A percentile compares a stretch with the other conserved stretches of the same genome.
phyloP scores from a whole-genome alignment of 2,797 vertebrate genomes.

The Poecile montanus region DNA sequence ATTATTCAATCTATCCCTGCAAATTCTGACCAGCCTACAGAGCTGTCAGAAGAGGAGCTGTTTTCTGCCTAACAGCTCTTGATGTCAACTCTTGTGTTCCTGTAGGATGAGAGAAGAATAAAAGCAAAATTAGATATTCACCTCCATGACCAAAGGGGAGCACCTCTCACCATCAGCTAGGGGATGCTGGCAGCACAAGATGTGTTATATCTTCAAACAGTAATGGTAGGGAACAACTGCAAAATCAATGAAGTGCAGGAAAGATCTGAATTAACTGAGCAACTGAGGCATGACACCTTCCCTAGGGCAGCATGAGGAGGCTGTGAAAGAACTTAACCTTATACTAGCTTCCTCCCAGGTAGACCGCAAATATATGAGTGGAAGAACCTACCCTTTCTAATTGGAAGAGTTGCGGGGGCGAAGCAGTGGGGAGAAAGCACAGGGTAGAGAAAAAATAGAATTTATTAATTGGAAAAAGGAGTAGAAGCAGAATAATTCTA shows the following conservation, averaged over 20 bases:
- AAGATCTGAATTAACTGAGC: background rate
- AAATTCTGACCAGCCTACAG: background rate
- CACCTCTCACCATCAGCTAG: background rate
- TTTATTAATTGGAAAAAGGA: background rate
- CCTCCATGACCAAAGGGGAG: background rate
- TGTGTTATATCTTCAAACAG: background rate
- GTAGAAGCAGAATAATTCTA: background rate
- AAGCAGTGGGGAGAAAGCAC: background rate
- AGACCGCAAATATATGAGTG: background rate
- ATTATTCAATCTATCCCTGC: background rate
- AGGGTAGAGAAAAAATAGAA: background rate
- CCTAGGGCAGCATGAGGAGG: background rate
- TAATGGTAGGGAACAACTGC: background rate
- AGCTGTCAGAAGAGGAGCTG: background rate
- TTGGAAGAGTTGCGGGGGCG: background rate
- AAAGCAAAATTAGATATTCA: background rate
- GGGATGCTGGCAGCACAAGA: background rate
- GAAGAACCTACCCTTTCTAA: background rate
- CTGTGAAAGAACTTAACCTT: background rate
- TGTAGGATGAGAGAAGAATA: background rate
- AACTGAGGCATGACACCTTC: background rate
- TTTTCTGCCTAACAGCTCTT: background rate
- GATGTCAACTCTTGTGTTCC: background rate
- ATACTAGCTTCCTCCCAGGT: background rate
- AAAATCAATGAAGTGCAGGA: background rate